Percentiles rank a stretch among this genome's conserved stretches.
phyloP scores from a whole-genome alignment of 2,888 invertebrate genomes.

The Amitus sp. region DNA sequence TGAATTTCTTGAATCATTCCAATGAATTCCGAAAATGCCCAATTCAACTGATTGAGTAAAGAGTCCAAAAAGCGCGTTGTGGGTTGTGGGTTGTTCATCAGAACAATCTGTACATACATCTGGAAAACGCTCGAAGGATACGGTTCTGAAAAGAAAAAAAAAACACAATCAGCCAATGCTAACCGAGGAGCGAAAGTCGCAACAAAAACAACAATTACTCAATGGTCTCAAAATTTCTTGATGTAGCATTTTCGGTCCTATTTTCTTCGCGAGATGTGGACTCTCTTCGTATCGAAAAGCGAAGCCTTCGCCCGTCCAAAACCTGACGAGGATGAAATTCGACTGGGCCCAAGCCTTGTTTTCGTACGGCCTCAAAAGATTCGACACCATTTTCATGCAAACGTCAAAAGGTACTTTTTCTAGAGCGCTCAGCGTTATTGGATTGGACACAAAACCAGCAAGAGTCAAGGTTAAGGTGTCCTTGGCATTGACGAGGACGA shows the following conservation, averaged over 20 bases:
- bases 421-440: conserved; percentile 76
- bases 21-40: conserved; percentile 90
- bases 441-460: conserved; percentile 81
- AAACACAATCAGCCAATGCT: too few relatives aligned
- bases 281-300: conserved; percentile 75
- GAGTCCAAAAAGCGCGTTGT: conserved; percentile 81
- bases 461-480: conserved; percentile 81
- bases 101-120: conserved; percentile 71
- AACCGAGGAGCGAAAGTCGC: too few relatives aligned
- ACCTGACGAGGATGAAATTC: conserved; percentile 84
- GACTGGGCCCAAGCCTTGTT: conserved; percentile 86
- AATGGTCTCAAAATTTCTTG: conserved; percentile 65
- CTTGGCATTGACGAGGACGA: conserved; percentile 79
- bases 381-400: conserved; percentile 73
- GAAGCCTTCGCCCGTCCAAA: conserved; percentile 87
- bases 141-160: conserved; percentile 68
- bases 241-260: conserved; percentile 65
- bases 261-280: conserved; percentile 66
- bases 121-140: conserved; percentile 77
- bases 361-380: conserved; percentile 81
- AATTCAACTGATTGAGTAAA: conserved; percentile 83
- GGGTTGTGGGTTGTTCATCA: conserved; percentile 72
- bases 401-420: conserved; percentile 75
- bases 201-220: conserved; percentile 48
- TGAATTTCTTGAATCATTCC: conserved; percentile 85